These are phyloP conservation scores for Himalopsyche phryganea DNA, from an alignment of 1,140 invertebrate species.

Conservation along the genomic window DNA sequence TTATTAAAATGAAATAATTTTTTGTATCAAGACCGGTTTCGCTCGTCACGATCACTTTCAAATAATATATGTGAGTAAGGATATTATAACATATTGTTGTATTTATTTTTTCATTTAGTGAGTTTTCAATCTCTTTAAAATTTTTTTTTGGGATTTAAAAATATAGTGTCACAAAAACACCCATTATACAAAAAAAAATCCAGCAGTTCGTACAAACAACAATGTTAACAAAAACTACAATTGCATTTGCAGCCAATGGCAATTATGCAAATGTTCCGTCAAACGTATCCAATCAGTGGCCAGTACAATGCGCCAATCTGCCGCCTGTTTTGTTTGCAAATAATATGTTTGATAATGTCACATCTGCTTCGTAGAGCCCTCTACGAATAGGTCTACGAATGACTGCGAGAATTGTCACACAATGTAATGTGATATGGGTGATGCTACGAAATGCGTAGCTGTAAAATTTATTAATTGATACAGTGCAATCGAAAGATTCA, in stretches of 20 bases:
- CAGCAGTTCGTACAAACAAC: not conserved
- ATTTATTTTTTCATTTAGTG: too few relatives aligned
- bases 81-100: too few relatives aligned
- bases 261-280: constrained; percentile 26
- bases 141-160: too few relatives aligned
- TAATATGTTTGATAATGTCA: constrained; percentile 14
- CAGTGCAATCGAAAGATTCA: too few relatives aligned
- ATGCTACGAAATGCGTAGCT: not conserved
- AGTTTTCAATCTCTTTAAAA: too few relatives aligned
- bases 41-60: too few relatives aligned
- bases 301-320: not conserved
- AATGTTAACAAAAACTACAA: constrained; percentile 4
- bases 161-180: too few relatives aligned
- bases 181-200: too few relatives aligned
- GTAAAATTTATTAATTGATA: not conserved
- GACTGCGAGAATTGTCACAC: not conserved
- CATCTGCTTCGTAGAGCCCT: not conserved
- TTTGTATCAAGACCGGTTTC: too few relatives aligned
- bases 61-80: too few relatives aligned
- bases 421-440: not conserved
- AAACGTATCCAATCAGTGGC: constrained; percentile 20
- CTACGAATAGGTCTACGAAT: too few relatives aligned
- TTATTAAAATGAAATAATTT: too few relatives aligned
- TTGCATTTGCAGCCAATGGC: constrained; percentile 8
- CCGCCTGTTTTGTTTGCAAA: constrained; percentile 16